These are phyloP conservation scores for Oscheius sp. DNA, from an alignment of 2,888 invertebrate genomes.

Conservation along the genomic window DNA sequence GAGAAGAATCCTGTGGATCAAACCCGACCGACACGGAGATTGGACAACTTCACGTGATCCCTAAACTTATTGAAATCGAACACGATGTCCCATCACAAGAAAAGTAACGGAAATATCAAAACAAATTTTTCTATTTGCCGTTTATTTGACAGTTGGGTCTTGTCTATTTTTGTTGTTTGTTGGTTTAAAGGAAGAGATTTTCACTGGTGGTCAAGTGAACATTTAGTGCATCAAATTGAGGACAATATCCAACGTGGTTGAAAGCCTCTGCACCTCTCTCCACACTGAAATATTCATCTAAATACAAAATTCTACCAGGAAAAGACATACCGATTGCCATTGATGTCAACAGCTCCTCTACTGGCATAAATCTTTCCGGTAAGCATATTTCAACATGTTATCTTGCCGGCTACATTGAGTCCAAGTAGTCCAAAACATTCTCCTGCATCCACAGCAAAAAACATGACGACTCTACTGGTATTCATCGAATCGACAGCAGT, in stretches of 20 bases:
- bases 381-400: slow-evolving; percentile 83
- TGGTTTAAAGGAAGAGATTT: slow-evolving; percentile 77
- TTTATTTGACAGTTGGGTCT: too few relatives aligned
- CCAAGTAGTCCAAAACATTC: slow-evolving; percentile 85
- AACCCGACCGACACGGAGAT: too few relatives aligned
- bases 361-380: slow-evolving; percentile 77
- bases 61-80: too few relatives aligned
- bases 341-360: slow-evolving; percentile 76
- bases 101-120: too few relatives aligned
- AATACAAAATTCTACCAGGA: neutral
- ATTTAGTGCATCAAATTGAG: slow-evolving; percentile 89
- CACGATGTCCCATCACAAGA: too few relatives aligned
- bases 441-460: slow-evolving; percentile 76
- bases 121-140: too few relatives aligned
- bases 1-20: too few relatives aligned
- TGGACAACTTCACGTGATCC: too few relatives aligned
- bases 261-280: slow-evolving; percentile 1
- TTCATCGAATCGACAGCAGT: neutral
- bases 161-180: too few relatives aligned
- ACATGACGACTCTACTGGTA: slow-evolving; percentile 38
- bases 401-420: slow-evolving; percentile 87
- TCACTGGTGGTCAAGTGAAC: slow-evolving; percentile 83
- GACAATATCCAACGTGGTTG: slow-evolving; percentile 83
- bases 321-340: slow-evolving; percentile 58
- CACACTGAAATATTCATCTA: neutral